Conservation (phyloP, 92 coral and sea anemone genomes). For the Porites divaricata region DNA sequence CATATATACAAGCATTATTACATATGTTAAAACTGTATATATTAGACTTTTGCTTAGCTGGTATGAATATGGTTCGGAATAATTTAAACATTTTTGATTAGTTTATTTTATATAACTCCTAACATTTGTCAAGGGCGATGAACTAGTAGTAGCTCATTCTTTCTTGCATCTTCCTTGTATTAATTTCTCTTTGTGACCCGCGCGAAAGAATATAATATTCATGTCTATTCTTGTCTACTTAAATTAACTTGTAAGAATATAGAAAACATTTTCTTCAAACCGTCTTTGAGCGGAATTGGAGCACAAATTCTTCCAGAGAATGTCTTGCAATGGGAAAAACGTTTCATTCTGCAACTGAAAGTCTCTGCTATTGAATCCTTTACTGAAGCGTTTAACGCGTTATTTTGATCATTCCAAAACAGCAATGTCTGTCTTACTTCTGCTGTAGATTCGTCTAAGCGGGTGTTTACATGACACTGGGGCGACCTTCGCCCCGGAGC, state of each 20-base stretch:
- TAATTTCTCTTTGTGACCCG: constrained; percentile 23
- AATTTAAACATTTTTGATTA: constrained; percentile 38
- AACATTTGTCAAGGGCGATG: constrained; percentile 6
- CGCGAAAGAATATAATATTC: too few species aligned
- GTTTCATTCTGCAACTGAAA: too few species aligned
- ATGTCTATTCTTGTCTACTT: background rate
- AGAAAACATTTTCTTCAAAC: background rate
- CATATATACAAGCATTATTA: background rate
- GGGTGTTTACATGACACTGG: too few species aligned
- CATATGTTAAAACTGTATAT: constrained; percentile 1
- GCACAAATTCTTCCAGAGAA: background rate
- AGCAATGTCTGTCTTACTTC: background rate
- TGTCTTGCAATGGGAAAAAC: background rate
- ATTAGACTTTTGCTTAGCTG: constrained; percentile 1
- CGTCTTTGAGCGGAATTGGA: background rate
- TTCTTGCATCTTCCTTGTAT: constrained; percentile 5
- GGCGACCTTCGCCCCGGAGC: too few species aligned
- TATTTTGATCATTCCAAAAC: background rate
- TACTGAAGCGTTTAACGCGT: background rate
- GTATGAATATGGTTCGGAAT: background rate
- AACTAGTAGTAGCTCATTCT: background rate
- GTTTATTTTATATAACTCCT: constrained; percentile 34
- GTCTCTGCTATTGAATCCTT: background rate
- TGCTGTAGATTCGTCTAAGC: background rate
- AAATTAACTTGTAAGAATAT: background rate